These are phyloP conservation scores for Nilaparvata lugens DNA, from an alignment of 1,140 invertebrate species.

Conservation along the genomic window DNA sequence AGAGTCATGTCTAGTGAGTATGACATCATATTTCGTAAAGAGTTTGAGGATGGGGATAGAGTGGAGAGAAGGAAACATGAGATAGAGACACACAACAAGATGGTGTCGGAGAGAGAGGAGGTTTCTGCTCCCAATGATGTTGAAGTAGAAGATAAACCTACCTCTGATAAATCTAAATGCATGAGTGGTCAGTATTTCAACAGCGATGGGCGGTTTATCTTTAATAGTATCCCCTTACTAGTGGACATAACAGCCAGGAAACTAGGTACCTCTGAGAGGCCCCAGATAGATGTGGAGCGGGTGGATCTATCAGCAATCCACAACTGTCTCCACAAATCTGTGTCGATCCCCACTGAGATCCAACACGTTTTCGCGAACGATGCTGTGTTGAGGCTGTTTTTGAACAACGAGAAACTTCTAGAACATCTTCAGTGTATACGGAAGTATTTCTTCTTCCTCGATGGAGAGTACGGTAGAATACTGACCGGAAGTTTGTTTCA, in stretches of 20 bases:
- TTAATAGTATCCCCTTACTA: neutral
- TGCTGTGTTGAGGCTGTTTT: slow-evolving; percentile 56
- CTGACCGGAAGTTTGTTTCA: slow-evolving; percentile 55
- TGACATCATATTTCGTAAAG: slow-evolving; percentile 7
- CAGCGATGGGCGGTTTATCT: neutral
- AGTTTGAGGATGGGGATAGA: neutral
- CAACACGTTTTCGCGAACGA: slow-evolving; percentile 58
- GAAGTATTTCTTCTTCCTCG: slow-evolving; percentile 64
- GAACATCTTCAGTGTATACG: slow-evolving; percentile 58
- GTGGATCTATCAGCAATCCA: slow-evolving; percentile 8
- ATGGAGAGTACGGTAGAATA: slow-evolving; percentile 62
- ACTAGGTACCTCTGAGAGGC: neutral
- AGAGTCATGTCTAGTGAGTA: slow-evolving; percentile 10
- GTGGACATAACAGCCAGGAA: neutral
- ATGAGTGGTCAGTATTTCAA: neutral
- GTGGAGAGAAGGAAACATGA: neutral
- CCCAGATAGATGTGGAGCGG: neutral
- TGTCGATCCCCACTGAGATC: slow-evolving; percentile 53
- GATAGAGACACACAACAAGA: too few relatives aligned
- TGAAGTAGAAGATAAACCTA: neutral
- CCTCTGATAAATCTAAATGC: neutral
- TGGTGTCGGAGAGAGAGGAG: too few relatives aligned
- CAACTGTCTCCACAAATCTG: slow-evolving; percentile 18
- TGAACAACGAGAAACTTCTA: slow-evolving; percentile 53
- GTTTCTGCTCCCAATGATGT: too few relatives aligned